phyloP scores from a whole-genome alignment of 2,113 vertebrate genomes.

The Rissa tridactyla region DNA sequence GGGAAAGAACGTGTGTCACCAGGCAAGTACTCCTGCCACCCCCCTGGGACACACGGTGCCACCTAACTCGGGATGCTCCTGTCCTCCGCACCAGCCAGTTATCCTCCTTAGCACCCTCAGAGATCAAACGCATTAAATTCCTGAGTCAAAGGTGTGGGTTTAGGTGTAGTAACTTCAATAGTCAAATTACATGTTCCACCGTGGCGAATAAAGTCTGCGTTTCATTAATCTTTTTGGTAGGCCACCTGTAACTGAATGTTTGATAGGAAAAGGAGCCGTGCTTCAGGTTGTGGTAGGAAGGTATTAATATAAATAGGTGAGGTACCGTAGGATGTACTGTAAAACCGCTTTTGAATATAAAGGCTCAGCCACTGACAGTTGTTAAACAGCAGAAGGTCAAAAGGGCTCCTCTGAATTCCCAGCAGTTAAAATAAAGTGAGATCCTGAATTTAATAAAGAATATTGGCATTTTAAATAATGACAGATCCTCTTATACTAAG shows the following conservation, averaged over 20 bases:
- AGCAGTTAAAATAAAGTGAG: background rate
- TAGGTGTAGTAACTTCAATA: background rate
- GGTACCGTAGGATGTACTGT: background rate
- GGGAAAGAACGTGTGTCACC: background rate
- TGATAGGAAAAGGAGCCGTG: background rate
- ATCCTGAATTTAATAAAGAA: background rate
- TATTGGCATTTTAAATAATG: background rate
- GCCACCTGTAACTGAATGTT: background rate
- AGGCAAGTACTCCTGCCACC: background rate
- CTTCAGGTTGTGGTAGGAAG: background rate
- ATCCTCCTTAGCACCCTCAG: background rate
- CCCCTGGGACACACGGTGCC: background rate
- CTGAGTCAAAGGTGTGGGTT: conserved; percentile 1
- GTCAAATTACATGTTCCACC: background rate
- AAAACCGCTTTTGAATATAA: background rate
- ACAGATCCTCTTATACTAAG: background rate
- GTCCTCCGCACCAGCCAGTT: background rate
- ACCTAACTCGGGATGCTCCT: background rate
- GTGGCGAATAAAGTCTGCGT: conserved; percentile 22
- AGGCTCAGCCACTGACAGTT: background rate
- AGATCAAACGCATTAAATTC: conserved; percentile 24
- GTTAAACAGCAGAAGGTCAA: background rate
- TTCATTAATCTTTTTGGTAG: conserved; percentile 35
- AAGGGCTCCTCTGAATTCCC: background rate
- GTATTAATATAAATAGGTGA: background rate